Evolutionary conservation across 2,888 invertebrate species (phyloP).

Genomic region (Amitus sp.): DNA sequence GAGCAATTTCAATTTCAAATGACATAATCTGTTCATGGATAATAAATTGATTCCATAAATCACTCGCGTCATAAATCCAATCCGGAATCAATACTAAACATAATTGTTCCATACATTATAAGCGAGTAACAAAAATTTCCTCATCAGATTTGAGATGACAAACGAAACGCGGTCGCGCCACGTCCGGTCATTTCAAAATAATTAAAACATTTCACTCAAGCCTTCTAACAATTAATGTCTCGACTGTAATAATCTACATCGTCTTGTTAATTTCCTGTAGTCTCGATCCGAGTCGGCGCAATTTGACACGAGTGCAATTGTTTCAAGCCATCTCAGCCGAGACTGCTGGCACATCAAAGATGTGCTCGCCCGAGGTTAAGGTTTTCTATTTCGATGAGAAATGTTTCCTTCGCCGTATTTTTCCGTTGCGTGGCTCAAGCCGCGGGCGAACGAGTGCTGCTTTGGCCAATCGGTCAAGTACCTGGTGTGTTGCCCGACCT

Average conservation of each 20-base stretch:
- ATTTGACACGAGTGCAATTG: neutral
- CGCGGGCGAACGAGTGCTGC: conserved; percentile 36
- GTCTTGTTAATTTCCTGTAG: neutral
- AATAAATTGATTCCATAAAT: conserved; percentile 3
- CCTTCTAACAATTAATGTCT: too few relatives aligned
- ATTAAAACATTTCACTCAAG: too few relatives aligned
- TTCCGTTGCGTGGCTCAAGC: conserved; percentile 27
- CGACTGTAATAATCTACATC: too few relatives aligned
- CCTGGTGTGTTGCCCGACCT: conserved; percentile 44
- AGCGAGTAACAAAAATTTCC: neutral
- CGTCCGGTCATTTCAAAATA: too few relatives aligned
- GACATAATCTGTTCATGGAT: neutral
- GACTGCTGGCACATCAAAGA: conserved; percentile 31
- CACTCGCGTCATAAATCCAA: neutral
- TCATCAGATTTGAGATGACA: too few relatives aligned
- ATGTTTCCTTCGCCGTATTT: conserved; percentile 38
- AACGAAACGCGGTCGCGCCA: too few relatives aligned
- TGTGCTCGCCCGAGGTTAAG: conserved; percentile 18
- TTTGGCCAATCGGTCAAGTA: conserved; percentile 41
- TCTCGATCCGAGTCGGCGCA: neutral
- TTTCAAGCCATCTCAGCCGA: neutral
- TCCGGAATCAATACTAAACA: neutral
- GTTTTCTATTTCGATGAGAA: conserved; percentile 14
- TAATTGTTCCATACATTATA: neutral
- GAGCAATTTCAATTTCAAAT: neutral